These are phyloP conservation scores for Artibeus jamaicensis DNA, from an alignment of 2,797 vertebrate species.

Conservation along the genomic window DNA sequence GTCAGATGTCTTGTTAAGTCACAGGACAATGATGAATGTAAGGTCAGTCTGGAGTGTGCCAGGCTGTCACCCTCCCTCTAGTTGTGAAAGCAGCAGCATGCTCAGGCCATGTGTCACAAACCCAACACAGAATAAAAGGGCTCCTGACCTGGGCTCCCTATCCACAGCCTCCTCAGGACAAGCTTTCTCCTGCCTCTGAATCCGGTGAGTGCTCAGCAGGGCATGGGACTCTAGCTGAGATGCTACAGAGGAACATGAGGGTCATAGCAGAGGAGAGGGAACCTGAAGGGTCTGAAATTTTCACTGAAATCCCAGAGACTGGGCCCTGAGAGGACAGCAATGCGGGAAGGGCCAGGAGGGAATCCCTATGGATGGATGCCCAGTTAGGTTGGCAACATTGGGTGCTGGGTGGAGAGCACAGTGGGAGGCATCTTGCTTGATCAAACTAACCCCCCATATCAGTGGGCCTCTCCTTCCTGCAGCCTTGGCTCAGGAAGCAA, in stretches of 20 bases:
- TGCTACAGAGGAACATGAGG: neutral
- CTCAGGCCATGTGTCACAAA: neutral
- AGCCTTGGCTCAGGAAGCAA: too few species aligned
- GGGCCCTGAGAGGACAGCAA: neutral
- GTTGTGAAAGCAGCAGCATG: neutral
- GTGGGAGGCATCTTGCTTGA: neutral
- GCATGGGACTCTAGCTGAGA: neutral
- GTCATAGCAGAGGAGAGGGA: too few species aligned
- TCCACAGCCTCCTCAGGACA: neutral
- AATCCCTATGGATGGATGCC: neutral
- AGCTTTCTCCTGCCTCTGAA: neutral
- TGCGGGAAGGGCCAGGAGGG: neutral
- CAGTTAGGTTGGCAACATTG: neutral
- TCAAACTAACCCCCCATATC: neutral
- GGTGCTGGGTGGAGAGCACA: neutral
- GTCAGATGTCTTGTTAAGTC: neutral
- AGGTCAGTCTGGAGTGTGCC: neutral
- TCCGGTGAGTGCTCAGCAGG: neutral
- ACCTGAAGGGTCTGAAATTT: neutral
- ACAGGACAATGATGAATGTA: neutral
- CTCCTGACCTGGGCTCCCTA: neutral
- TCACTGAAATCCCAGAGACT: neutral
- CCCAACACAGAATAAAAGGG: neutral
- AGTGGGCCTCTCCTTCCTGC: neutral
- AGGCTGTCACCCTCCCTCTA: neutral